Base-by-base conservation (phyloP, 2,113 vertebrate genomes). In the Coracopsis vasa region DNA sequence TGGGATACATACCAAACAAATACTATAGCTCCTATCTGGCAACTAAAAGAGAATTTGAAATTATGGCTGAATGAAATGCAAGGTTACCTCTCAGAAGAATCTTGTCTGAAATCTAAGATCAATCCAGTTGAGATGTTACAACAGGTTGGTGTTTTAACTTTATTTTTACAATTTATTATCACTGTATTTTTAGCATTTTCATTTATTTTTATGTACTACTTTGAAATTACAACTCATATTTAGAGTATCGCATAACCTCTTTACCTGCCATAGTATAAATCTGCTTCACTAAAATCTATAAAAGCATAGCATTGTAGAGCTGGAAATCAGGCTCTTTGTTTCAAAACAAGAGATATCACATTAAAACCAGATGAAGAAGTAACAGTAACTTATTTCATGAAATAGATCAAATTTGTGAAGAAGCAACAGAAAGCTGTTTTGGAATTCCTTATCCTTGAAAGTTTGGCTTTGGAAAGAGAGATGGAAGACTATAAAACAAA, bases 351-450 rank as follows among this genome's bases (percentile, higher is more conserved):
- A n/a, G n/a, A n/a, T 86, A 69, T 90, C 24, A 1, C 65, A 8
- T 15, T 48, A 29, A 16, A 75, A 31, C 21, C 61, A 58, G 41
- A 35, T 37, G 41, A 87, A 71, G 51, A 65, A 88, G 72, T 95
- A 94, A 84, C 54, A 48, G n/a, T 35, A 64, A 67, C 17, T 3
- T 74, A 13, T 91, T 65, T 64, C 29, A 29, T 70, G 18, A 80
- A 93, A 87, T 92, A 99, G 99, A 97, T 99, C 58, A 92, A 97
- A 84, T 97, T 86, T 90, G 98, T 99, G 87, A 99, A 99, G 96
- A 96, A 98, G 69, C 98, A 99, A 80, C 98, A 99, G 96, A 96
- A 97, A 85, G 74, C 54, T 44, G 66, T 97, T 88, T 98, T 95
- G 96, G 96, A 98, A 95, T 98, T 90, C 86, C 98, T 99, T 92